These are phyloP conservation scores for Oryzias melastigma DNA, from an alignment of 2,113 vertebrate species.

Conservation along the genomic window DNA sequence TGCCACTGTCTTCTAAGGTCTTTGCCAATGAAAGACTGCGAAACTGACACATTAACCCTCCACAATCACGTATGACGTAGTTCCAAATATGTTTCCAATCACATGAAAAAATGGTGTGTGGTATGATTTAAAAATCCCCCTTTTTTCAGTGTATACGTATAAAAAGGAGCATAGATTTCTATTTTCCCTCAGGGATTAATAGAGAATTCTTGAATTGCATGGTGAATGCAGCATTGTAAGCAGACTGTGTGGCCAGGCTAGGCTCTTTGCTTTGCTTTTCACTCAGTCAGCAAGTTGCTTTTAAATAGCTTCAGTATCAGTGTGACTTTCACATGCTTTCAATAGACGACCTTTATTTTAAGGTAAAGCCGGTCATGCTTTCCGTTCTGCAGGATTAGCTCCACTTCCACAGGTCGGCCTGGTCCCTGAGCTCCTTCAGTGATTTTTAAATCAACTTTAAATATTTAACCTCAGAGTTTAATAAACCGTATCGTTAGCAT, in stretches of 20 bases:
- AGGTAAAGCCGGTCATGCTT: constrained; percentile 27
- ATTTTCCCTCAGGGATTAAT: too few species aligned
- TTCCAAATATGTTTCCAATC: too few species aligned
- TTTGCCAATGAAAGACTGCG: constrained; percentile 12
- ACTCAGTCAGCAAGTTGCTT: constrained; percentile 46
- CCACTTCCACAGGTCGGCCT: constrained; percentile 17
- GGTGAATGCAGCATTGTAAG: constrained; percentile 44
- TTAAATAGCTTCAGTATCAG: constrained; percentile 14
- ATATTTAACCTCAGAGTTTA: not conserved
- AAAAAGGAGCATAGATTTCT: too few species aligned
- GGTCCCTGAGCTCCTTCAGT: constrained; percentile 1
- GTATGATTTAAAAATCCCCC: too few species aligned
- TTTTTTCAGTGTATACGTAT: too few species aligned
- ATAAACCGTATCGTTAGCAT: not conserved
- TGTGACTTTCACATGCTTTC: constrained; percentile 44
- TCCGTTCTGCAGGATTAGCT: constrained; percentile 9
- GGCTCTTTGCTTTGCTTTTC: constrained; percentile 44
- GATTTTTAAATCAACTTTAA: constrained; percentile 7
- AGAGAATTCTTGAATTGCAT: not conserved
- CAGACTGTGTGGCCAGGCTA: constrained; percentile 13
- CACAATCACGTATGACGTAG: too few species aligned
- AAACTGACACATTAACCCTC: constrained; percentile 6
- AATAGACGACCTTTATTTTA: constrained; percentile 29
- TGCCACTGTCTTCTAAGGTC: constrained; percentile 7
- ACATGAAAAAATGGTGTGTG: too few species aligned